Percentiles rank a stretch among this genome's conserved stretches.
These are phyloP conservation scores for Monarcha castaneiventris DNA, from an alignment of 2,113 vertebrate species.

Conservation along the genomic window DNA sequence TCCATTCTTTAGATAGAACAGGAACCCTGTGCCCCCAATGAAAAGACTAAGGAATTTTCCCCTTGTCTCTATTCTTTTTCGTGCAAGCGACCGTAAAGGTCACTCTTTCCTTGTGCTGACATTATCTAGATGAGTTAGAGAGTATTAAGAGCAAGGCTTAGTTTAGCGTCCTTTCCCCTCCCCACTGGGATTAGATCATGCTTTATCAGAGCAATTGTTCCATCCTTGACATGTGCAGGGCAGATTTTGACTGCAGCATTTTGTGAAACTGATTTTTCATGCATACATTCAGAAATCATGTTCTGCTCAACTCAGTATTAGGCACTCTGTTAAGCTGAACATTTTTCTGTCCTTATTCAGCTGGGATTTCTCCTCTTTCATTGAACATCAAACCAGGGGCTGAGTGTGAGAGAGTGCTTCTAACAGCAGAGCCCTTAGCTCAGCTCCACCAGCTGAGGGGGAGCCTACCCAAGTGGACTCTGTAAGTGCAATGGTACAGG, in stretches of 20 bases:
- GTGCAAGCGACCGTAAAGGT: background rate
- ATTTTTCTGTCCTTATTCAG: background rate
- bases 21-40: rapidly evolving
- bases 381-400: background rate
- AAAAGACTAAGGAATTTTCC: slow-evolving; percentile 31
- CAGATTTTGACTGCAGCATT: background rate
- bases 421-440: background rate
- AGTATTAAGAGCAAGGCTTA: slow-evolving; percentile 52
- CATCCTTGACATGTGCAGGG: background rate
- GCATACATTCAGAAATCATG: rapidly evolving
- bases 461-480: background rate
- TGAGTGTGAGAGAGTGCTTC: background rate
- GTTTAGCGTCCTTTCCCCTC: slow-evolving; percentile 22
- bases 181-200: background rate
- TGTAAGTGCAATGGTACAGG: background rate
- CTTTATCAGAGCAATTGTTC: slow-evolving; percentile 14
- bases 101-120: slow-evolving; percentile 21
- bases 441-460: no score
- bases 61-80: background rate
- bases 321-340: background rate
- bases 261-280: background rate
- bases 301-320: background rate
- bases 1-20: background rate
- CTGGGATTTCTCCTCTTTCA: background rate
- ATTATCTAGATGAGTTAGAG: slow-evolving; percentile 35